These are phyloP conservation scores for Hoplostethus mediterraneus DNA, from an alignment of 2,797 vertebrate species.

Conservation along the genomic window DNA sequence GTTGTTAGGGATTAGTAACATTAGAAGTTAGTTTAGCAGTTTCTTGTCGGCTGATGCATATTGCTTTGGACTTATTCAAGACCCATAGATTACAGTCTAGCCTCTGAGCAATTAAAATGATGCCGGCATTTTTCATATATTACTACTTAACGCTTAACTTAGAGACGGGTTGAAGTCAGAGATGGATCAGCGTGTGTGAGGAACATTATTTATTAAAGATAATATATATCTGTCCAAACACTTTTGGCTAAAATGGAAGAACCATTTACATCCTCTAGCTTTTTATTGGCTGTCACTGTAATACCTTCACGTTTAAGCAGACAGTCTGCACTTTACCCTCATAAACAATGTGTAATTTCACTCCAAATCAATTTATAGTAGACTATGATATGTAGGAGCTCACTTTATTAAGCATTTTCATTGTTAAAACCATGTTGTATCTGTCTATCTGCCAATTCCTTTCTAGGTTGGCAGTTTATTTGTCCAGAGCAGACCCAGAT, in stretches of 20 bases:
- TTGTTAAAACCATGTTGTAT: not conserved
- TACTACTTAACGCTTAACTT: constrained; percentile 26
- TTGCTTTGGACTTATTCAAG: not conserved
- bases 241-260: not conserved
- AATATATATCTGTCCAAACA: not conserved
- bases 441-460: not conserved
- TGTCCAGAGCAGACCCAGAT: not conserved
- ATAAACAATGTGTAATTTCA: not conserved
- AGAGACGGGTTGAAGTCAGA: not conserved
- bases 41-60: constrained; percentile 19
- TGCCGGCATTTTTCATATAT: not conserved
- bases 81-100: constrained; percentile 7
- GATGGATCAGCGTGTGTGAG: constrained; percentile 6
- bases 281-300: not conserved
- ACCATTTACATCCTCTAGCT: not conserved
- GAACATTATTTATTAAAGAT: not conserved
- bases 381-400: not conserved
- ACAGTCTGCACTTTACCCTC: not conserved
- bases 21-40: not conserved
- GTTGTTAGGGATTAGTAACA: constrained; percentile 35
- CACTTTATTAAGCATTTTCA: not conserved
- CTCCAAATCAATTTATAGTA: not conserved
- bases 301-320: constrained; percentile 2
- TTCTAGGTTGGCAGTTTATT: not conserved
- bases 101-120: constrained; percentile 26